Evolutionary conservation across 2,113 vertebrate species (phyloP).

Genomic region (Ciconia boyciana): DNA sequence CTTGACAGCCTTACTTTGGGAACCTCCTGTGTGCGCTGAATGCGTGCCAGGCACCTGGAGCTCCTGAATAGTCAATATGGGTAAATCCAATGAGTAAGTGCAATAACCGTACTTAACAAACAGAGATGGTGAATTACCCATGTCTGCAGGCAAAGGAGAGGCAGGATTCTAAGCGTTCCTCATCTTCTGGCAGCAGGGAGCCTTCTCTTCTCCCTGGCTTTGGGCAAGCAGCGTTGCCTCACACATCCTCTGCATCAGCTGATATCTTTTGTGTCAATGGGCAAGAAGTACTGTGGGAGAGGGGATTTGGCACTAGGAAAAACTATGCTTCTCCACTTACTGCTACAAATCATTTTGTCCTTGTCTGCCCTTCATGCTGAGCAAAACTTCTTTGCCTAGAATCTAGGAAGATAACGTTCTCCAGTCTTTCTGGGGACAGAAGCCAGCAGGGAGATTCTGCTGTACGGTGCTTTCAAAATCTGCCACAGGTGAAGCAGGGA

Average conservation of each 20-base stretch:
- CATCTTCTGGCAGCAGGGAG: not conserved
- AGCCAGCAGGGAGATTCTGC: not conserved
- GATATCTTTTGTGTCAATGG: not conserved
- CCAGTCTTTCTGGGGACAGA: not conserved
- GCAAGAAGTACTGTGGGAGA: not conserved
- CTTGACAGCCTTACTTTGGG: not conserved
- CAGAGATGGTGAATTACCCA: not conserved
- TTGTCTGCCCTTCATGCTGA: not conserved
- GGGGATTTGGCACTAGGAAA: not conserved
- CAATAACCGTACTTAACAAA: fast-evolving
- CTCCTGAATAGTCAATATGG: fast-evolving
- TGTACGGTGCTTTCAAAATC: fast-evolving
- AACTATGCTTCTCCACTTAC: not conserved
- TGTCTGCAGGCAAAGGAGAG: not conserved
- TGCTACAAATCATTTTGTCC: not conserved
- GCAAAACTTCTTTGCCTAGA: not conserved
- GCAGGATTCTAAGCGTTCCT: not conserved
- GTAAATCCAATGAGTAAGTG: not conserved
- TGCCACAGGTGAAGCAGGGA: not conserved
- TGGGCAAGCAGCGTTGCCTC: not conserved
- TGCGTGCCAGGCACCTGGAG: not conserved
- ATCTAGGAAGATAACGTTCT: not conserved
- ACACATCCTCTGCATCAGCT: not conserved
- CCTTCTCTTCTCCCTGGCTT: not conserved
- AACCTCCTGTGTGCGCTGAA: not conserved